Evolutionary conservation across 2,888 invertebrate genomes (phyloP).

Genomic region (Brachyopa scutellaris): DNA sequence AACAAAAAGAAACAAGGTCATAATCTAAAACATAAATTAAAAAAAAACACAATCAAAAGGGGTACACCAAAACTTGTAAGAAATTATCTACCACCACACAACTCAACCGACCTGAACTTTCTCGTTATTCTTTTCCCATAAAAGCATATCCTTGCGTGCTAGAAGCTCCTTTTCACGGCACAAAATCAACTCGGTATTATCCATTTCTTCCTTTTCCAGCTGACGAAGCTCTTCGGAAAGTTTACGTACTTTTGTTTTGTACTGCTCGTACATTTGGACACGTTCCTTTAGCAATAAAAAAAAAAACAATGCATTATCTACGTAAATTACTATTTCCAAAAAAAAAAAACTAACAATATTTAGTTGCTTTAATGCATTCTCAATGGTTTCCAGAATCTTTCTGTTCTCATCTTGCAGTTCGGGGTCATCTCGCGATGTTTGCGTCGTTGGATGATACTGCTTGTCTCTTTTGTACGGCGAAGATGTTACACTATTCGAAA

Average conservation of each 20-base stretch:
- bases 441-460: constrained; percentile 80
- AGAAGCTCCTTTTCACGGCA: constrained; percentile 83
- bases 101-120: constrained; percentile 80
- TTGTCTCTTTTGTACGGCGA: constrained; percentile 79
- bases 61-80: not conserved
- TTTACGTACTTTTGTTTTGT: constrained; percentile 80
- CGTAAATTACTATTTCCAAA: not conserved
- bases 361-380: constrained; percentile 87
- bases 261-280: constrained; percentile 82
- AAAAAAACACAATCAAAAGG: constrained; percentile 53
- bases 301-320: not conserved
- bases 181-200: constrained; percentile 84
- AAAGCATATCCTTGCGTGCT: constrained; percentile 81
- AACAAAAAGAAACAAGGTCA: constrained; percentile 76
- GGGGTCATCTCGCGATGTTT: constrained; percentile 83
- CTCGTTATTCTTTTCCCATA: constrained; percentile 82
- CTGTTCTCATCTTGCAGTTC: constrained; percentile 86
- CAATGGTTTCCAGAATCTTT: constrained; percentile 86
- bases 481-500: constrained; percentile 70
- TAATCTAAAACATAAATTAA: constrained; percentile 71
- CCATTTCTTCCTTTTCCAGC: constrained; percentile 82
- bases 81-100: no score
- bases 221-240: constrained; percentile 82
- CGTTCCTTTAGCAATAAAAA: constrained; percentile 81
- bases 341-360: constrained; percentile 80